Conservation (phyloP, 2,797 vertebrate species). For the Sebastes ruberrimus region DNA sequence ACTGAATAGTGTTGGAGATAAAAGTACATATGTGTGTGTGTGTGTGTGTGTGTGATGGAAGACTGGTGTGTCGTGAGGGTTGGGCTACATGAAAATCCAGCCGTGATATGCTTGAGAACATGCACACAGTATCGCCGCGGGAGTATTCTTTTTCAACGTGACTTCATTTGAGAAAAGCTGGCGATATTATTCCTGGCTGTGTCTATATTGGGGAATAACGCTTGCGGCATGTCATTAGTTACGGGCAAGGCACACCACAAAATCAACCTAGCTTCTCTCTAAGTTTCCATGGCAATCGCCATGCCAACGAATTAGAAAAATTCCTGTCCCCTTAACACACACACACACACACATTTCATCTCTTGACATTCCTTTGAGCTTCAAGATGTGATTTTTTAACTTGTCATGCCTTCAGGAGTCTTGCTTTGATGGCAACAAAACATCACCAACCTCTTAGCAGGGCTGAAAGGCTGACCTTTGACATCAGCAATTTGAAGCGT, state of each 20-base stretch:
- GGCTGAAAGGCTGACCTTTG: constrained; percentile 50
- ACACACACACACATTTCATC: constrained; percentile 18
- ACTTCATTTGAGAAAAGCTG: constrained; percentile 46
- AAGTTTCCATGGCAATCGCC: constrained; percentile 49
- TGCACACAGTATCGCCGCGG: constrained; percentile 3
- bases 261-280: constrained; percentile 32
- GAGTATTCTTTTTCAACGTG: constrained; percentile 7
- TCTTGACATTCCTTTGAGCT: constrained; percentile 9
- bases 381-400: not conserved
- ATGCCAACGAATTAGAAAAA: constrained; percentile 5
- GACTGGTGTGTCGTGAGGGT: not conserved
- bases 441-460: constrained; percentile 14
- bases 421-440: constrained; percentile 50
- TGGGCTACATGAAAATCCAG: constrained; percentile 10
- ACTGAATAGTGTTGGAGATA: constrained; percentile 29
- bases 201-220: constrained; percentile 57
- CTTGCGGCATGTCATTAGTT: constrained; percentile 50
- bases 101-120: constrained; percentile 27
- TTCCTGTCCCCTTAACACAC: not conserved
- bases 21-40: constrained; percentile 4
- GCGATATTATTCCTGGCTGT: constrained; percentile 53
- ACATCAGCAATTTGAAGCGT: constrained; percentile 43
- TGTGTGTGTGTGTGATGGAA: not conserved
- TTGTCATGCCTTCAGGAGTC: not conserved
- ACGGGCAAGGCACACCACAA: constrained; percentile 33